These are phyloP conservation scores for Drosophila mimetica DNA, from an alignment of 2,888 invertebrate species.

Conservation along the genomic window DNA sequence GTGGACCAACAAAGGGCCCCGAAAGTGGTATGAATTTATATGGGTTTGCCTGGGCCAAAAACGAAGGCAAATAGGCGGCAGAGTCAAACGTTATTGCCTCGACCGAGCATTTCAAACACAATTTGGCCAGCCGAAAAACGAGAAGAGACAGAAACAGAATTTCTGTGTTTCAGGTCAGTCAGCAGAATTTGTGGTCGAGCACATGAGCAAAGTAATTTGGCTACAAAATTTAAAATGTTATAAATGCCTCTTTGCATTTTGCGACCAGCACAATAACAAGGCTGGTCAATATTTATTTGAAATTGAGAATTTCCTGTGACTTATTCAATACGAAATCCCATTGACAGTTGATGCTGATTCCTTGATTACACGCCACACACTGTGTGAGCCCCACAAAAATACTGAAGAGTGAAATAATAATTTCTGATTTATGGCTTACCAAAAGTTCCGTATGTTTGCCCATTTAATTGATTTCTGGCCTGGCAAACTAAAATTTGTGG, in stretches of 20 bases:
- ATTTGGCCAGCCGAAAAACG: conserved; percentile 42
- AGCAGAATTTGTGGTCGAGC: conserved; percentile 38
- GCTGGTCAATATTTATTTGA: conserved; percentile 42
- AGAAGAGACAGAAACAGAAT: conserved; percentile 12
- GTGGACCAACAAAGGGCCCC: background rate
- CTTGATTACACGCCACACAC: conserved; percentile 30
- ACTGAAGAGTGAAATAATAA: conserved; percentile 35
- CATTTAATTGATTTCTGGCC: conserved; percentile 57
- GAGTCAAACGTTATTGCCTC: conserved; percentile 59
- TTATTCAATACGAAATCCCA: conserved; percentile 58
- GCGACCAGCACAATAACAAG: conserved; percentile 9
- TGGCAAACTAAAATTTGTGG: conserved; percentile 18
- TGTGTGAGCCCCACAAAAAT: conserved; percentile 5
- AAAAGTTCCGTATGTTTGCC: conserved; percentile 29
- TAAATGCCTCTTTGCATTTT: conserved; percentile 27
- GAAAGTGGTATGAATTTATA: conserved; percentile 15
- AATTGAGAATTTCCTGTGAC: conserved; percentile 24
- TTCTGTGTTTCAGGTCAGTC: conserved; percentile 31
- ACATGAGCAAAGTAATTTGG: conserved; percentile 27
- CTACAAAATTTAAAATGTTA: conserved; percentile 32
- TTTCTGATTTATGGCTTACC: conserved; percentile 50
- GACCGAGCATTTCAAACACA: conserved; percentile 49
- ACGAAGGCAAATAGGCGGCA: background rate
- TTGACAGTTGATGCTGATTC: conserved; percentile 54
- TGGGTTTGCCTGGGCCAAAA: background rate